Evolutionary conservation across 2,888 invertebrate genomes (phyloP).

Genomic region (Sycophila texana): DNA sequence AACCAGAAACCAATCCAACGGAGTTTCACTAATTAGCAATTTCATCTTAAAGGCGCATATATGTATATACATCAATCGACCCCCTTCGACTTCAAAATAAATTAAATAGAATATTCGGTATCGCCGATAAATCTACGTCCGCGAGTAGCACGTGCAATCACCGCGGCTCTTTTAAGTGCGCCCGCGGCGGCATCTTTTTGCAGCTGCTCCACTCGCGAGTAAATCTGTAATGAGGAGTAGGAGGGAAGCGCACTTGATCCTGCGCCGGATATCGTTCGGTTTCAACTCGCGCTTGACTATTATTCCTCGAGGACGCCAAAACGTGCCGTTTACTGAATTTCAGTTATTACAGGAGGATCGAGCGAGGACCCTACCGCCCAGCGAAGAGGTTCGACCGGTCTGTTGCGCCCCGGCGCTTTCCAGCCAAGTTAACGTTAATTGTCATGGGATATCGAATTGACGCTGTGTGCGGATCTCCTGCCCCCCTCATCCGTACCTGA

Average conservation of each 20-base stretch:
- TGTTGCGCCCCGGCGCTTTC: background rate
- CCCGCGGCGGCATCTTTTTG: constrained; percentile 24
- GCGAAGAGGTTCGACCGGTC: constrained; percentile 4
- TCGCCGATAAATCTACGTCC: background rate
- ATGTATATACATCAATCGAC: background rate
- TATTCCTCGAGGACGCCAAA: constrained; percentile 33
- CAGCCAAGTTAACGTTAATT: constrained; percentile 22
- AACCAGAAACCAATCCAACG: background rate
- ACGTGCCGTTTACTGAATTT: constrained; percentile 49
- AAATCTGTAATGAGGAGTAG: constrained; percentile 39
- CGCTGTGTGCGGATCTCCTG: background rate
- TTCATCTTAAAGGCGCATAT: background rate
- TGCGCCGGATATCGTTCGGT: constrained; percentile 14
- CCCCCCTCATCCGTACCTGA: background rate
- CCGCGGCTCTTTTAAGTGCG: constrained; percentile 26
- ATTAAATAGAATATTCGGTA: background rate
- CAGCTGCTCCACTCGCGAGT: background rate
- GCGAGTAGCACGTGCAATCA: constrained; percentile 41
- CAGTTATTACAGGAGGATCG: constrained; percentile 43
- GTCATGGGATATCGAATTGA: constrained; percentile 22
- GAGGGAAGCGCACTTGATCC: constrained; percentile 40
- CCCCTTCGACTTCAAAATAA: background rate
- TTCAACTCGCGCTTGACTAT: constrained; percentile 11
- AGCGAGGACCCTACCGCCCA: background rate
- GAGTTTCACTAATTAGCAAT: constrained; percentile 10